Base-by-base conservation (phyloP, 2,888 invertebrate species). In the Globia sparganii region DNA sequence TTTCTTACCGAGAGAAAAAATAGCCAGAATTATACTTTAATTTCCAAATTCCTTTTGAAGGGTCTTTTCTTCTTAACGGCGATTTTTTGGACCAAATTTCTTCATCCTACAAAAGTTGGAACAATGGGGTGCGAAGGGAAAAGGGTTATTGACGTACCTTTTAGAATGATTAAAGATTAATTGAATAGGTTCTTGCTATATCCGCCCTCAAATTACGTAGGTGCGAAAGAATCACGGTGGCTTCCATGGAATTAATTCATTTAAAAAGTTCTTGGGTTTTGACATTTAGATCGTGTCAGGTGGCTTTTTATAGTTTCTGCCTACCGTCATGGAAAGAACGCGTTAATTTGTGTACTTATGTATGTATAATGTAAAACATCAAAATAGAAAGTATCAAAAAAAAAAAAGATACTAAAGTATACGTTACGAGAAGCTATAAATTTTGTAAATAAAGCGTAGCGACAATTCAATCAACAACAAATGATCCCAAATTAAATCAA, bases 141-240 rank as follows among this genome's bases (percentile, higher is more conserved):
- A 78, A 46, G 76, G 78, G 66, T 66, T 75, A 75, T 72, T 80
- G 81, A 81, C 34, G 62, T 73, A 70, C 58, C 85, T 72, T 58
- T 67, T 37, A 72, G 31, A 73, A 70, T 71, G 37, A 83, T 62
- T 91, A 91, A 69, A 71, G 82, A 81, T 68, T 72, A 77, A 83
- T 71, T 81, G 67, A 83, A 73, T 56, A 61, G 62, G 40, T 40
- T 46, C 28, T 65, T 34, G 31, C 15, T 64, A 72, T 46, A 31
- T 58, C 72, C 40, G 8, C 46, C 40, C n/a, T 59, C 21, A 40
- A 81, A 75, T 71, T 64, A 65, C 28, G 37, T 43, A 5, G 53
- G 61, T 61, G 58, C 11, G 21, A 73, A 75, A 43, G 1, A 77
- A 73, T 70, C 28, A 49, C 31, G 11, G 61, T 34, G 5, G 6